Conservation (phyloP, 35 echinoderm and acorn worm genomes). For the Acanthaster planci region DNA sequence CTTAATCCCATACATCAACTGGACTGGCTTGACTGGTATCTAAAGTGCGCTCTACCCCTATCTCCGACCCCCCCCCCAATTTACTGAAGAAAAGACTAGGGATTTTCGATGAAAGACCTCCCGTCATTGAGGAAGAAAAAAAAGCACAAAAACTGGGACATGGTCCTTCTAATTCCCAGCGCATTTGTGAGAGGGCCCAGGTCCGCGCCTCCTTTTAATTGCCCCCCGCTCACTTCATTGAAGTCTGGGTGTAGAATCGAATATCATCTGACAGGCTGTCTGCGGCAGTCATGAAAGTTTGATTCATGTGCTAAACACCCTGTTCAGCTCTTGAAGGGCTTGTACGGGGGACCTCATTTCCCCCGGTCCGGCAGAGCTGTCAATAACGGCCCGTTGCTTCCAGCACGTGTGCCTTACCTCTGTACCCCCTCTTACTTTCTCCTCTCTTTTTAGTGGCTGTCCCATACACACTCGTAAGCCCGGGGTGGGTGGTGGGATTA, state of each 20-base stretch:
- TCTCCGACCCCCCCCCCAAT: background rate
- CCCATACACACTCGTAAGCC: background rate
- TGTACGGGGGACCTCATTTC: background rate
- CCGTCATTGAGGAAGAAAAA: background rate
- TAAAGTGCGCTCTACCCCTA: conserved; percentile 1
- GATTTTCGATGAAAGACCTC: conserved; percentile 9
- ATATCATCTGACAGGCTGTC: conserved; percentile 15
- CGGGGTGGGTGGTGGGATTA: conserved; percentile 3
- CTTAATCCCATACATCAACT: background rate
- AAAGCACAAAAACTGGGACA: conserved; percentile 1
- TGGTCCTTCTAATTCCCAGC: conserved; percentile 19
- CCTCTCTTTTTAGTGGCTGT: too few species aligned
- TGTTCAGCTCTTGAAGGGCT: background rate
- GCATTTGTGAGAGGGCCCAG: background rate
- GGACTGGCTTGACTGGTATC: background rate
- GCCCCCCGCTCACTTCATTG: background rate
- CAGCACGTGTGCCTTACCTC: background rate
- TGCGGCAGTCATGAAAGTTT: conserved; percentile 12
- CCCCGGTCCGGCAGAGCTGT: background rate
- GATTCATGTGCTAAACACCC: conserved; percentile 26
- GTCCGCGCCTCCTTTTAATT: background rate
- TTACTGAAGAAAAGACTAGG: conserved; percentile 18
- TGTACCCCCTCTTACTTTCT: background rate
- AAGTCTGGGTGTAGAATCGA: conserved; percentile 15
- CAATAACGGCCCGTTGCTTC: background rate